Evolutionary conservation across 2,113 vertebrate species (phyloP).

Genomic region (Nymphicus hollandicus): DNA sequence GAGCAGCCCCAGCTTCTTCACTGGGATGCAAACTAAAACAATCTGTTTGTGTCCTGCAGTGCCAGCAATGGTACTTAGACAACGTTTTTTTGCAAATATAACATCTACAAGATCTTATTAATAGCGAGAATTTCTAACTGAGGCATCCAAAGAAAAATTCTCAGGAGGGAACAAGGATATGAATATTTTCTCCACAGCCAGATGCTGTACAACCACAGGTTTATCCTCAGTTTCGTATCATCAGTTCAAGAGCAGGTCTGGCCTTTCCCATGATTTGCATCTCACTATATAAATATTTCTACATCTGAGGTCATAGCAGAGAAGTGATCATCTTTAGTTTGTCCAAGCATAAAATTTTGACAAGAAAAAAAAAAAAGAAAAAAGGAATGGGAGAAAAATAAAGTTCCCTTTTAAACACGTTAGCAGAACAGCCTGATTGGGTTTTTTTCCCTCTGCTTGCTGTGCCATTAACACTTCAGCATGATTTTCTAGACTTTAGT

Average conservation of each 20-base stretch:
- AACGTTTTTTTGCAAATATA: background rate
- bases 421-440: background rate
- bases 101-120: background rate
- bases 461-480: background rate
- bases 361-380: background rate
- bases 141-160: background rate
- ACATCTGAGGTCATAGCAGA: background rate
- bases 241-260: background rate
- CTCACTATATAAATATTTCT: background rate
- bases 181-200: background rate
- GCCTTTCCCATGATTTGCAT: background rate
- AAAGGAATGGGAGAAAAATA: background rate
- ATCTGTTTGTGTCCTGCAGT: background rate
- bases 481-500: background rate
- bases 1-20: background rate
- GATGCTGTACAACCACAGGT: background rate
- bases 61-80: fast-evolving
- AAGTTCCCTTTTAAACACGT: background rate
- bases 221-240: fast-evolving
- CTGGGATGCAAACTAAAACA: background rate
- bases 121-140: fast-evolving
- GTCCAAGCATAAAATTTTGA: background rate
- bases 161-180: background rate
- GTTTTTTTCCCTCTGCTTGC: background rate
- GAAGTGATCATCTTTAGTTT: background rate